Evolutionary conservation across 1,140 invertebrate species (phyloP).

Genomic region (Hestina assimilis): DNA sequence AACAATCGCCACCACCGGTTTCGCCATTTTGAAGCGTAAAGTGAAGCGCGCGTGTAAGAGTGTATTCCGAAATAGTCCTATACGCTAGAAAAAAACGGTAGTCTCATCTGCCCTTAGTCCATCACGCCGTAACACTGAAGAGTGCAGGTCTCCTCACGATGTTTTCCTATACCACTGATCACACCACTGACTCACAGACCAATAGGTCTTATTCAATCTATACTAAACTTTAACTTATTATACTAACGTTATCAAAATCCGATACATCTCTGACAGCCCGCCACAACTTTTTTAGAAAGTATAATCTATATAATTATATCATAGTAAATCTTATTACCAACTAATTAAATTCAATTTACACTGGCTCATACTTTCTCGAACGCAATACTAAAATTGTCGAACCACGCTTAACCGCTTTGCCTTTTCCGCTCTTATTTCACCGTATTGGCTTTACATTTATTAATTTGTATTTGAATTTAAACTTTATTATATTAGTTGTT

Average conservation of each 20-base stretch:
- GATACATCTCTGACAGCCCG: slow-evolving; percentile 8
- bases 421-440: slow-evolving; percentile 52
- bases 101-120: too few species aligned
- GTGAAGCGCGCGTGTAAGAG: too few species aligned
- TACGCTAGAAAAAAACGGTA: too few species aligned
- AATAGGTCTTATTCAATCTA: too few species aligned
- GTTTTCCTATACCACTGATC: too few species aligned
- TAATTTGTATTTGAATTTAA: slow-evolving; percentile 25
- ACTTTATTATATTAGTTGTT: slow-evolving; percentile 23
- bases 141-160: too few species aligned
- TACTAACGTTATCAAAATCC: slow-evolving; percentile 1
- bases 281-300: background rate
- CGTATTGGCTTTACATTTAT: slow-evolving; percentile 38
- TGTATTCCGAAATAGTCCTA: too few species aligned
- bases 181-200: too few species aligned
- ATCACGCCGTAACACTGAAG: too few species aligned
- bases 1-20: too few species aligned
- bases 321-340: background rate
- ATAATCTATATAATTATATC: background rate
- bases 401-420: slow-evolving; percentile 39
- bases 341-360: background rate
- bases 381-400: slow-evolving; percentile 18
- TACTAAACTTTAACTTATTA: background rate
- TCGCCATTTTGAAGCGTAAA: too few species aligned
- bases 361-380: background rate